phyloP scores from a whole-genome alignment of 2,113 vertebrate species.

The Lepus americanus region DNA sequence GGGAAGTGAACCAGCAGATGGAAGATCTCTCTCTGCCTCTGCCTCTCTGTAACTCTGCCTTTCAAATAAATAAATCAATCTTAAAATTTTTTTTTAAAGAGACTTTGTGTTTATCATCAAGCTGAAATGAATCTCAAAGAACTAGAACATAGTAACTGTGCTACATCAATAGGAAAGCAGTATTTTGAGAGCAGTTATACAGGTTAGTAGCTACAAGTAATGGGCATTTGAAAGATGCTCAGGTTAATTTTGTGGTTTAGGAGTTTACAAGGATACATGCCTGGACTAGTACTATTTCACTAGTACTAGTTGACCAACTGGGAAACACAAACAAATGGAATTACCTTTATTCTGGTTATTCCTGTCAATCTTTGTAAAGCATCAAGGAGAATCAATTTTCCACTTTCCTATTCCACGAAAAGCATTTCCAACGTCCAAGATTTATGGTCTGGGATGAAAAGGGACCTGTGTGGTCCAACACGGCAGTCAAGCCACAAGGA shows the following conservation, averaged over 20 bases:
- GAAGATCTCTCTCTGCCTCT: no score
- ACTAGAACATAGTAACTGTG: background rate
- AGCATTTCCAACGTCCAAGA: constrained; percentile 53
- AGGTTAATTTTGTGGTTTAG: background rate
- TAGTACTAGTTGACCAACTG: background rate
- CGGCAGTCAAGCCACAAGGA: background rate
- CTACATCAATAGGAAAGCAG: background rate
- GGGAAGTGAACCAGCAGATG: no score
- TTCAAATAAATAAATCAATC: no score
- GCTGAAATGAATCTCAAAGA: background rate
- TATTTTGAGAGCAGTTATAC: background rate
- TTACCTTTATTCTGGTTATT: background rate
- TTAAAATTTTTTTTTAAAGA: constrained; percentile 20
- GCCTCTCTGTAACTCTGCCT: no score
- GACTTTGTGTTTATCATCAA: background rate
- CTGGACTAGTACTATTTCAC: background rate
- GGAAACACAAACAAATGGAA: constrained; percentile 16
- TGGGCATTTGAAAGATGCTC: background rate
- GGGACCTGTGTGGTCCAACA: constrained; percentile 42
- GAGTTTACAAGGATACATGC: background rate
- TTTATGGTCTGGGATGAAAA: constrained; percentile 36
- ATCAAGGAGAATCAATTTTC: constrained; percentile 29
- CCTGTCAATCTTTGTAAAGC: background rate
- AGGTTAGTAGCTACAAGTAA: background rate
- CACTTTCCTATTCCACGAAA: constrained; percentile 21